Evolutionary conservation across 2,113 vertebrate species (phyloP).

Genomic region (Sclerurus mexicanus): DNA sequence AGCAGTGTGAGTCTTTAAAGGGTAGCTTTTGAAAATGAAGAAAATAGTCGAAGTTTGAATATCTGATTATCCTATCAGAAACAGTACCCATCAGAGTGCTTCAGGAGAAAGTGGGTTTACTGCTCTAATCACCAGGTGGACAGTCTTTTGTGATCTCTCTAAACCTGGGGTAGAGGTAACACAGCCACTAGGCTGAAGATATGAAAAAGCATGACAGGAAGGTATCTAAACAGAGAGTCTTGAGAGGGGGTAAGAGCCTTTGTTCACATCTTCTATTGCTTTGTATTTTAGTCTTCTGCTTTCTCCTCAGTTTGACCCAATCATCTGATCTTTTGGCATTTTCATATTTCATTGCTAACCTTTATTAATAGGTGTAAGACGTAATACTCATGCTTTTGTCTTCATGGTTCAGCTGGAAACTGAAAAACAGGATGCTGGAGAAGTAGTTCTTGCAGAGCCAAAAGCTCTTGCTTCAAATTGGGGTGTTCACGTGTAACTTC

Average conservation of each 20-base stretch:
- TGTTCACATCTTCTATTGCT: background rate
- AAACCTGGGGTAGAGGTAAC: background rate
- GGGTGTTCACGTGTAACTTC: background rate
- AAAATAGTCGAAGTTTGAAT: background rate
- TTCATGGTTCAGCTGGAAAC: background rate
- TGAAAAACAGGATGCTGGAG: background rate
- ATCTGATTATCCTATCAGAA: background rate
- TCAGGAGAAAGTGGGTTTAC: background rate
- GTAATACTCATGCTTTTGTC: background rate
- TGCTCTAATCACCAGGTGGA: background rate
- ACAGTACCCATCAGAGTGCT: background rate
- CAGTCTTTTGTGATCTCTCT: background rate
- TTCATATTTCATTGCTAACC: background rate
- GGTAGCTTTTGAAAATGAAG: background rate
- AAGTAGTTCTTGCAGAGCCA: background rate
- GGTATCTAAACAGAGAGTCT: background rate
- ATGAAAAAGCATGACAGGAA: background rate
- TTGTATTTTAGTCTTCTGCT: background rate
- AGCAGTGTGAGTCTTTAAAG: background rate
- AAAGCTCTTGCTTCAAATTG: background rate
- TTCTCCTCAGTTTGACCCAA: background rate
- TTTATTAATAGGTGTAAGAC: background rate
- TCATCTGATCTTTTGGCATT: background rate
- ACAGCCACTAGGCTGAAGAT: background rate
- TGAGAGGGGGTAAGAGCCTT: background rate